Percentiles rank a stretch among this genome's conserved stretches.
These are phyloP conservation scores for Scaptomyza hsui DNA, from an alignment of 1,140 invertebrate genomes.

Conservation along the genomic window DNA sequence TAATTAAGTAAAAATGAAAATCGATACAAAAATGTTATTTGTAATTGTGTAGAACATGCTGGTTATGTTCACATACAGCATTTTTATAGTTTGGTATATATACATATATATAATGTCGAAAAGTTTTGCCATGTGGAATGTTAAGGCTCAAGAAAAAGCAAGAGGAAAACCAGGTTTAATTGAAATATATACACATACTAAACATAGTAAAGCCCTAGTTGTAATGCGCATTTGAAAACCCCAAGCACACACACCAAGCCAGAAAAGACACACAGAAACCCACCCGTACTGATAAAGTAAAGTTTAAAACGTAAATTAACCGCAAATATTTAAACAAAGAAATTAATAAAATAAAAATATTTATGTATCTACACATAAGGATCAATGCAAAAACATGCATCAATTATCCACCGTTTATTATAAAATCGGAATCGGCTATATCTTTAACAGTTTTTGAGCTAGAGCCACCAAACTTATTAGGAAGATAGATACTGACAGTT, in stretches of 20 bases:
- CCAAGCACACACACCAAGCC: slow-evolving; percentile 40
- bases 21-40: slow-evolving; percentile 40
- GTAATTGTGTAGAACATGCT: slow-evolving; percentile 46
- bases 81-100: slow-evolving; percentile 60
- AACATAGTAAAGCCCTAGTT: background rate
- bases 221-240: slow-evolving; percentile 9
- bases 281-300: slow-evolving; percentile 56
- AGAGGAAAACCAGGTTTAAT: slow-evolving; percentile 75
- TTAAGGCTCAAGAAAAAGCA: slow-evolving; percentile 27
- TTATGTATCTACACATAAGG: slow-evolving; percentile 20
- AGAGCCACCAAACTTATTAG: no score
- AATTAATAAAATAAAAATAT: slow-evolving; percentile 32
- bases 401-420: slow-evolving; percentile 27
- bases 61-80: slow-evolving; percentile 48
- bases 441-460: no score
- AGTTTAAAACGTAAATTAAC: slow-evolving; percentile 34
- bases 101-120: slow-evolving; percentile 5
- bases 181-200: slow-evolving; percentile 20
- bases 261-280: slow-evolving; percentile 34
- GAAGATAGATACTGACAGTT: no score
- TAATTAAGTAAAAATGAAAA: slow-evolving; percentile 16
- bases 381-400: slow-evolving; percentile 14
- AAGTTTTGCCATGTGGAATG: background rate
- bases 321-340: slow-evolving; percentile 23
- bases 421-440: no score